Conservation (phyloP, 2,888 invertebrate genomes). For the Globia sparganii region DNA sequence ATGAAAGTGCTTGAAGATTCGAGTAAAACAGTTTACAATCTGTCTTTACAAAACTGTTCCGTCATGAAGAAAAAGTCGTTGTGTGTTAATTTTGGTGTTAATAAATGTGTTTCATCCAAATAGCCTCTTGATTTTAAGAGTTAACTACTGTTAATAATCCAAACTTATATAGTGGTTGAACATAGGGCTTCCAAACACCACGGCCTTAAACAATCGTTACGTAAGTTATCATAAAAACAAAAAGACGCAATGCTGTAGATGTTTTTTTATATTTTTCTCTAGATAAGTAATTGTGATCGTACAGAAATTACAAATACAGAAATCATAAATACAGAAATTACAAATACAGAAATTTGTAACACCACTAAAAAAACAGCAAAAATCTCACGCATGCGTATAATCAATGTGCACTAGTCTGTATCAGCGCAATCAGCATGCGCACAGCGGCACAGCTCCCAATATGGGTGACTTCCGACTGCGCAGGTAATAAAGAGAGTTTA, state of each 20-base stretch:
- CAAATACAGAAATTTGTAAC: too few relatives aligned
- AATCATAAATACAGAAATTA: conserved; percentile 5
- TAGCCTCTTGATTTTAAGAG: neutral
- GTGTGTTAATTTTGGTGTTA: neutral
- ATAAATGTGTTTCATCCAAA: neutral
- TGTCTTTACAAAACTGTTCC: neutral
- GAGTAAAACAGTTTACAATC: neutral
- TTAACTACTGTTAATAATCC: neutral
- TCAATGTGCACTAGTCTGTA: conserved; percentile 41
- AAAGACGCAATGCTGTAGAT: neutral
- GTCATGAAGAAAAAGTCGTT: neutral
- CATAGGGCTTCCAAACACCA: neutral
- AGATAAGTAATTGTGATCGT: neutral
- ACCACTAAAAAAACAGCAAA: conserved; percentile 30
- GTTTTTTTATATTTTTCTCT: neutral
- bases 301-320: conserved; percentile 3
- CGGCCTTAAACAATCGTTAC: neutral
- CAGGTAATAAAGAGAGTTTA: conserved; percentile 37
- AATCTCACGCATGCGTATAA: conserved; percentile 47
- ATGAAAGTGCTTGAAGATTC: neutral
- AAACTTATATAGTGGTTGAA: neutral
- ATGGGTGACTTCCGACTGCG: conserved; percentile 62
- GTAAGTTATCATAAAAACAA: neutral
- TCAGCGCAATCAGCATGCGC: conserved; percentile 43
- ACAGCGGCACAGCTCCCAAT: conserved; percentile 38